phyloP scores from a whole-genome alignment of 1,140 invertebrate genomes.

The Drosophila bocki region DNA sequence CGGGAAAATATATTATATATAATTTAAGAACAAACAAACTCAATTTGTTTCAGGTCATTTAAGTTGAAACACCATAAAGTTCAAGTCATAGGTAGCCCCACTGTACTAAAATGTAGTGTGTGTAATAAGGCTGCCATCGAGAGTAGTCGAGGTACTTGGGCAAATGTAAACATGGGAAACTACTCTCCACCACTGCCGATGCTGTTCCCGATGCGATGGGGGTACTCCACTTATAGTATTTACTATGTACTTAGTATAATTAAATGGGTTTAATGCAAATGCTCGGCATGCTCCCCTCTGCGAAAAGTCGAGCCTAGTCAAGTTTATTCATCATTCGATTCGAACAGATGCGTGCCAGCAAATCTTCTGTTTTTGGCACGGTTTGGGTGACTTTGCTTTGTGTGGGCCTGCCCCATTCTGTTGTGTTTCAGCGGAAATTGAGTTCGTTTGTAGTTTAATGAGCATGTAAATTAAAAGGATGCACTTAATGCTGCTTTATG shows the following conservation, averaged over 20 bases:
- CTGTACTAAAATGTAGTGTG: constrained; percentile 31
- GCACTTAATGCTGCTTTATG: constrained; percentile 66
- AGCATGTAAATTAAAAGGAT: constrained; percentile 80
- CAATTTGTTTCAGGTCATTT: neutral
- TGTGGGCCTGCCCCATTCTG: constrained; percentile 15
- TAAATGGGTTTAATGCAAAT: constrained; percentile 82
- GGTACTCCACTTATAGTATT: constrained; percentile 63
- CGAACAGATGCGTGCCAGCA: constrained; percentile 41
- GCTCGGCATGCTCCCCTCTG: constrained; percentile 11
- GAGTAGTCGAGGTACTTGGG: constrained; percentile 41
- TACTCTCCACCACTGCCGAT: constrained; percentile 28
- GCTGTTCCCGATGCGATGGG: constrained; percentile 23
- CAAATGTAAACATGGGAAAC: constrained; percentile 56
- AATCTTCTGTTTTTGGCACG: constrained; percentile 43
- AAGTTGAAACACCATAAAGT: neutral
- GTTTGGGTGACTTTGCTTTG: constrained; percentile 42
- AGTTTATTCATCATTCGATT: constrained; percentile 66
- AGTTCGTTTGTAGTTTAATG: constrained; percentile 75
- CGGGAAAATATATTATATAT: too few relatives aligned
- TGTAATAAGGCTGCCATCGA: constrained; percentile 51
- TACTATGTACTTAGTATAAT: constrained; percentile 83
- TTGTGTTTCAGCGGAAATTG: constrained; percentile 58
- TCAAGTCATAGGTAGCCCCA: neutral
- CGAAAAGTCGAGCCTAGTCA: constrained; percentile 7
- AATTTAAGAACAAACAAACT: too few relatives aligned